Evolutionary conservation across 1,140 invertebrate genomes (phyloP), one percentile per base, ranked within the genome.

Genomic region (Saccostrea echinata): DNA sequence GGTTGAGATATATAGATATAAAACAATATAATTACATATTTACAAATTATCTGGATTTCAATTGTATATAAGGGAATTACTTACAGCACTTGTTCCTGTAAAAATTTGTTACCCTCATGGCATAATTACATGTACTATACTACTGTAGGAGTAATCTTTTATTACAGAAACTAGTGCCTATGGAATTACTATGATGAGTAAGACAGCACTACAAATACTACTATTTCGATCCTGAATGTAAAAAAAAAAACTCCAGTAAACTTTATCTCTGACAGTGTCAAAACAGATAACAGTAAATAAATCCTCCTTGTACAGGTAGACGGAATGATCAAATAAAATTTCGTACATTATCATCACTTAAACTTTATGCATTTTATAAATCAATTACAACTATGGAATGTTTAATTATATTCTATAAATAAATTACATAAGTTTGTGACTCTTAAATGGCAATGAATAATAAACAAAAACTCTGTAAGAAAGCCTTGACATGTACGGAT

Each of bases 41-140:
- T 33, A 76, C 24, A 76, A 76, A 76, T 30, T 30, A 33, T 30
- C 68, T 76, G 68, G 68, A 76, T 76, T 76, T 76, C 68, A 33
- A 12, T 76, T 12, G 68, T 76, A 76, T 30, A 76, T 76, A 76
- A 76, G 68, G 24, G 16, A 16, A 76, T 76, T 71, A 71, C 43
- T 43, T 9, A 43, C 43, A 43, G 9, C 43, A 43, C 43, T 43
- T 43, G 43, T 43, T 43, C 9, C 43, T 43, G 6, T 8, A 43
- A 43, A 43, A 43, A 43, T 8, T 8, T 8, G 9, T 43, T 43
- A 43, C 43, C 43, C 43, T 43, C 43, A 43, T 43, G 9, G 9
- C 43, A 43, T 43, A 9, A 43, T 43, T 43, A 3, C 9, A n/a
- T n/a, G n/a, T n/a, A n/a, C n/a, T n/a, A n/a, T 43, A 43, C 43